phyloP scores from a whole-genome alignment of 2,113 vertebrate species.

The Ginglymostoma cirratum region DNA sequence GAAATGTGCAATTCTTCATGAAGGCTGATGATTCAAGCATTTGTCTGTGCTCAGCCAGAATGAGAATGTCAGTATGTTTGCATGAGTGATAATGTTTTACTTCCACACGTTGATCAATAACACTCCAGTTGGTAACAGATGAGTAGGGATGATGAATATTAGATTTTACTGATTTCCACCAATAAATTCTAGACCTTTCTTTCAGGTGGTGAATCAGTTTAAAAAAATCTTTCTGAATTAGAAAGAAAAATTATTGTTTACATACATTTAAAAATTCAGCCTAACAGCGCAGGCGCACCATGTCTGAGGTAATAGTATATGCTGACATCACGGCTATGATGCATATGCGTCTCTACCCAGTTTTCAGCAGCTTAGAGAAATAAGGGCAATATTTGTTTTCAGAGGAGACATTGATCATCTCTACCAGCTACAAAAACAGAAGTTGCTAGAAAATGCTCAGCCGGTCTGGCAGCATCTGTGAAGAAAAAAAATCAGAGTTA shows the following conservation, averaged over 20 bases:
- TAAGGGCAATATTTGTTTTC: background rate
- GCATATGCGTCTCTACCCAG: background rate
- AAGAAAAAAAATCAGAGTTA: no score
- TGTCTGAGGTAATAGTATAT: background rate
- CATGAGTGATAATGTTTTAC: background rate
- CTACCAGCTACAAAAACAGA: background rate
- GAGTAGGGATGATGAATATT: background rate
- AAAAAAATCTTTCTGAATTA: background rate
- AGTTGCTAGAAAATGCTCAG: no score
- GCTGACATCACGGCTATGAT: background rate
- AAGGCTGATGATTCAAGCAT: background rate
- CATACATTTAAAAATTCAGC: background rate
- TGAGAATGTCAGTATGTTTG: background rate
- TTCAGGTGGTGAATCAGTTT: background rate
- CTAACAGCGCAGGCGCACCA: background rate
- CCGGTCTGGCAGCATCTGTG: no score
- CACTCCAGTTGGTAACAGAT: background rate
- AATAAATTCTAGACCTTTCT: background rate
- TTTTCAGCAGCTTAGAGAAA: background rate
- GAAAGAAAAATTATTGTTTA: background rate
- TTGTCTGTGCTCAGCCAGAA: background rate
- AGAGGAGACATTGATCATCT: background rate
- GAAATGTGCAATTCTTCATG: background rate
- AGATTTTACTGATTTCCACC: background rate
- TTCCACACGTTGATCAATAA: background rate